These are phyloP conservation scores for Octodonta nipae DNA, from an alignment of 2,888 invertebrate genomes.

Conservation along the genomic window DNA sequence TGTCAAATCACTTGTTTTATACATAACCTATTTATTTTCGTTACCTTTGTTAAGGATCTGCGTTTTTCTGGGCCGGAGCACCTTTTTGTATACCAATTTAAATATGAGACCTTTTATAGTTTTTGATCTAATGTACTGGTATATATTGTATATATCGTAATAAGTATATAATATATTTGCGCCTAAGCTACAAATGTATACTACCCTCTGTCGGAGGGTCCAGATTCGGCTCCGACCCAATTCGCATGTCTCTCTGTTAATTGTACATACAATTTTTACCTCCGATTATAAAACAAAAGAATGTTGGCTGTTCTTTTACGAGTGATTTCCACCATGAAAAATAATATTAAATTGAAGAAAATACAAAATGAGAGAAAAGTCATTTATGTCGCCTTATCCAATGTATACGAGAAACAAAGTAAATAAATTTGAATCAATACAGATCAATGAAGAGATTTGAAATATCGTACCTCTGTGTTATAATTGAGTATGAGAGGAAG, in stretches of 20 bases:
- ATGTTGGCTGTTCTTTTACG: constrained; percentile 39
- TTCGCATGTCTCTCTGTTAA: constrained; percentile 14
- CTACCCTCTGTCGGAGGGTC: constrained; percentile 12
- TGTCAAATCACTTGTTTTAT: no score
- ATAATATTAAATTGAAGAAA: no score
- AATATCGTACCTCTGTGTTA: constrained; percentile 39
- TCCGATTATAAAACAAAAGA: constrained; percentile 32
- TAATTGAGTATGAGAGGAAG: constrained; percentile 33
- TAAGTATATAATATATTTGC: constrained; percentile 22
- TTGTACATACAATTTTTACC: constrained; percentile 32
- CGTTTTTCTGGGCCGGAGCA: constrained; percentile 17
- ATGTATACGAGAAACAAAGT: constrained; percentile 49
- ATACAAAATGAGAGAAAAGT: no score
- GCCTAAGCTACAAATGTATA: constrained; percentile 22
- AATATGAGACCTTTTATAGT: constrained; percentile 25
- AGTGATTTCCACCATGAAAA: constrained; percentile 38
- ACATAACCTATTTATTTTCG: no score
- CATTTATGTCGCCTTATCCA: constrained; percentile 50
- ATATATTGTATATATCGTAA: constrained; percentile 26
- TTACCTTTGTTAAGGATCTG: constrained; percentile 25
- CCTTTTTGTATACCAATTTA: constrained; percentile 26
- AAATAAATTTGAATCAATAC: constrained; percentile 26
- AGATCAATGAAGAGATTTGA: constrained; percentile 23
- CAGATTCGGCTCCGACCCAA: constrained; percentile 8
- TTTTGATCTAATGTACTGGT: constrained; percentile 27